phyloP scores from a whole-genome alignment of 2,113 vertebrate species.

The Neomonachus schauinslandi region DNA sequence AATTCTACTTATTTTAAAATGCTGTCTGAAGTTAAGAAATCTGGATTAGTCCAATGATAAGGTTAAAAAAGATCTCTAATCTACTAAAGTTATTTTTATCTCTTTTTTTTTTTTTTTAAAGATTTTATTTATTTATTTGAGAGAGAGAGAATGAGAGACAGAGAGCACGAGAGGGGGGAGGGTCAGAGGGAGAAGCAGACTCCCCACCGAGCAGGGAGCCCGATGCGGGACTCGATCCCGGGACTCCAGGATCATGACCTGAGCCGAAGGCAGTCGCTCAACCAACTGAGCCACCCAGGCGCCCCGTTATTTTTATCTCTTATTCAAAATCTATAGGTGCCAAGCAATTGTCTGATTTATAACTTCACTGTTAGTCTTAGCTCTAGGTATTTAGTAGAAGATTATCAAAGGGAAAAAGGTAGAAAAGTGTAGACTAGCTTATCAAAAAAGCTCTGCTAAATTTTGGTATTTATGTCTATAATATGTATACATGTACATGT shows the following conservation, averaged over 20 bases:
- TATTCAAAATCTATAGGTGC: constrained; percentile 26
- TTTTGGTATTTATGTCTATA: neutral
- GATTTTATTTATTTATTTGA: too few species aligned
- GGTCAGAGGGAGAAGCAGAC: too few species aligned
- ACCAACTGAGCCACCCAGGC: too few species aligned
- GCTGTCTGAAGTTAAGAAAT: neutral
- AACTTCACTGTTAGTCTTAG: neutral
- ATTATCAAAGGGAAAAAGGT: neutral
- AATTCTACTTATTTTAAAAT: constrained; percentile 16
- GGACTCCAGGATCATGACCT: too few species aligned
- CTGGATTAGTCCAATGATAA: neutral
- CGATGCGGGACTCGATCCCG: too few species aligned
- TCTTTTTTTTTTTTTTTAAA: too few species aligned
- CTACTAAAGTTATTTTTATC: neutral
- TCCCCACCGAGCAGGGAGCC: too few species aligned
- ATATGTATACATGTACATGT: neutral
- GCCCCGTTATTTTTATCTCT: constrained; percentile 34
- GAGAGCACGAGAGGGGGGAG: too few species aligned
- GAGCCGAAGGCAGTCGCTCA: too few species aligned
- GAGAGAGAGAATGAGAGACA: too few species aligned
- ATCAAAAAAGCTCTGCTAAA: neutral
- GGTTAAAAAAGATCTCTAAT: neutral
- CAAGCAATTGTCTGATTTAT: neutral
- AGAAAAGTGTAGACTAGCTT: neutral
- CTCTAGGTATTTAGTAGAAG: neutral